Evolutionary conservation across 2,888 invertebrate genomes (phyloP).

Genomic region (Drosophila falleni): DNA sequence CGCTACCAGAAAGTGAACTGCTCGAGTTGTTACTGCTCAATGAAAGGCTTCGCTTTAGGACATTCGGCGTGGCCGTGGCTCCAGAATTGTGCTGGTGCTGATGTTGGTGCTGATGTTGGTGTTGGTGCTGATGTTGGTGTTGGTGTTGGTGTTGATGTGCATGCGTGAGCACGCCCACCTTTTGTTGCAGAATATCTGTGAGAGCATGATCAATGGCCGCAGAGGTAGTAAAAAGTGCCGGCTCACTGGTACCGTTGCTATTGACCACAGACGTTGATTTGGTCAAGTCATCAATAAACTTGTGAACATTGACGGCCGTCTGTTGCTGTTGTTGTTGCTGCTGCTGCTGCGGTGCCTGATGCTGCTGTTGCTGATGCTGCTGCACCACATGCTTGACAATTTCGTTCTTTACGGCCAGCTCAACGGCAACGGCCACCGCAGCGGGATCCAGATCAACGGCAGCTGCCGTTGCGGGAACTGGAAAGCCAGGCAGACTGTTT

Average conservation of each 20-base stretch:
- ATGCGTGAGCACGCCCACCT: constrained; percentile 59
- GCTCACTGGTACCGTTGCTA: constrained; percentile 62
- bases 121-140: constrained; percentile 37
- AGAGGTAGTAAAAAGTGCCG: constrained; percentile 66
- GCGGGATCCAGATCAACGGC: constrained; percentile 73
- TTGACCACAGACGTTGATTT: constrained; percentile 76
- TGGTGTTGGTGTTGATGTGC: constrained; percentile 38
- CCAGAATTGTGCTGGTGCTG: constrained; percentile 6
- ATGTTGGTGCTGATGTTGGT: constrained; percentile 10
- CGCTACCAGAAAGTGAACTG: constrained; percentile 58
- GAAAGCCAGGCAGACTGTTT: constrained; percentile 82
- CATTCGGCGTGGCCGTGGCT: constrained; percentile 48
- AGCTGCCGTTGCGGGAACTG: constrained; percentile 59
- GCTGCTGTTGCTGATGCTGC: constrained; percentile 61
- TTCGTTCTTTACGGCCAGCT: constrained; percentile 87
- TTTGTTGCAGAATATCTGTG: constrained; percentile 79
- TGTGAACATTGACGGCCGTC: constrained; percentile 86
- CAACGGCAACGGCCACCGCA: constrained; percentile 82
- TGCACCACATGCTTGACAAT: constrained; percentile 86
- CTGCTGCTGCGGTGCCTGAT: constrained; percentile 86
- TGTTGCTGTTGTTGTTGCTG: constrained; percentile 85
- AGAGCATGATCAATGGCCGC: constrained; percentile 82
- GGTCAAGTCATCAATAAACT: constrained; percentile 80
- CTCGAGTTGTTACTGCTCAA: constrained; percentile 82
- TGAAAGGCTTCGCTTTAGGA: constrained; percentile 85